These are phyloP conservation scores for Mercenaria mercenaria DNA, from an alignment of 1,140 invertebrate genomes.

Conservation along the genomic window DNA sequence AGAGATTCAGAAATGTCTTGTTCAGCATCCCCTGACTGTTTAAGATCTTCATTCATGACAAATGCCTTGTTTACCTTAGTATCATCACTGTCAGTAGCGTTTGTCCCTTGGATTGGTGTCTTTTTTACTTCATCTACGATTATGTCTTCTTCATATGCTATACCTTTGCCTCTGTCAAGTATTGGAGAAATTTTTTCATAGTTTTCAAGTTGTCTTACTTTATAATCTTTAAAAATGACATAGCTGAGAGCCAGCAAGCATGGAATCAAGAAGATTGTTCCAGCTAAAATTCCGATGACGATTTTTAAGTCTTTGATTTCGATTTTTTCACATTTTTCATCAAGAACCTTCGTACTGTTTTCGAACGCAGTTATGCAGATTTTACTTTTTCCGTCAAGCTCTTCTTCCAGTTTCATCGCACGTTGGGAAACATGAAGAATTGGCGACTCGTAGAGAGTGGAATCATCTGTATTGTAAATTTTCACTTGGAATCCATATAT, in stretches of 20 bases:
- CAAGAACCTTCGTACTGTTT: conserved; percentile 8
- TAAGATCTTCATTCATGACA: too few species aligned
- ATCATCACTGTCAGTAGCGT: neutral
- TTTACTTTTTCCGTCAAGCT: conserved; percentile 53
- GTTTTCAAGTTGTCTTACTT: conserved; percentile 17
- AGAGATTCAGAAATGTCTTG: neutral
- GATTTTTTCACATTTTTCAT: conserved; percentile 52
- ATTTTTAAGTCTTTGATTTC: conserved; percentile 51
- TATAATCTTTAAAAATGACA: conserved; percentile 73
- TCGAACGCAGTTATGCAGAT: conserved; percentile 54
- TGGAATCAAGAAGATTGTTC: conserved; percentile 76
- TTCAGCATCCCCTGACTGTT: neutral
- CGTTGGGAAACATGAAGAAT: conserved; percentile 42
- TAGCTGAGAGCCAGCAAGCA: conserved; percentile 68
- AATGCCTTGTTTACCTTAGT: neutral
- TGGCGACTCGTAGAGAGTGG: conserved; percentile 50
- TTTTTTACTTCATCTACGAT: neutral
- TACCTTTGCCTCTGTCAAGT: neutral
- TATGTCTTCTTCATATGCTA: neutral
- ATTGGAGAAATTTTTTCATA: neutral
- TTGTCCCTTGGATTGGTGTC: neutral
- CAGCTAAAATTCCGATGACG: conserved; percentile 77
- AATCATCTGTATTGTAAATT: conserved; percentile 28
- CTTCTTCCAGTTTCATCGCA: conserved; percentile 22
- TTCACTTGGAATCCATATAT: conserved; percentile 59